phyloP scores from a whole-genome alignment of 2,113 vertebrate species.

The Lepisosteus osseus region DNA sequence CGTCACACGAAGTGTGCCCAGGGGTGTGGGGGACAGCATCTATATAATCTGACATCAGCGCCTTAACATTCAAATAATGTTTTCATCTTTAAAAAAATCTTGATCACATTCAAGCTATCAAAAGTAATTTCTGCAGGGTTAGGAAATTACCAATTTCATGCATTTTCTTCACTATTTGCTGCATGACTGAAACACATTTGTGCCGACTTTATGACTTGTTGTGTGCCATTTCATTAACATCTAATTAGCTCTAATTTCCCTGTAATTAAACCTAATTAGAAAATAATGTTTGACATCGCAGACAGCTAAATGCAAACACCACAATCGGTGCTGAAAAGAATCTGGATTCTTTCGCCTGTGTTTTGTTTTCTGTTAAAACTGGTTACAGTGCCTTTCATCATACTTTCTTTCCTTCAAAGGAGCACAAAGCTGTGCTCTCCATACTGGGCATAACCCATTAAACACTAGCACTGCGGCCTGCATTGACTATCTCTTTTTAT shows the following conservation, averaged over 20 bases:
- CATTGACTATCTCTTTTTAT: slow-evolving; percentile 25
- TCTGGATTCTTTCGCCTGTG: slow-evolving; percentile 15
- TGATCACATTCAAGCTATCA: background rate
- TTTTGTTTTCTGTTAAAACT: background rate
- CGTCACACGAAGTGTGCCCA: too few species aligned
- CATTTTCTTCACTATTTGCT: background rate
- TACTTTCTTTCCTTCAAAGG: too few species aligned
- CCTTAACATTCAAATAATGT: too few species aligned
- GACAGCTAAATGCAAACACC: slow-evolving; percentile 58
- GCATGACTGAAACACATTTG: slow-evolving; percentile 34
- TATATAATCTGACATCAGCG: too few species aligned
- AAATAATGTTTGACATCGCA: slow-evolving; percentile 73
- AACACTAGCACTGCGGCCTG: too few species aligned
- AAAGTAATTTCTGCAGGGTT: slow-evolving; percentile 4
- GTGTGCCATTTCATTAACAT: slow-evolving; percentile 76
- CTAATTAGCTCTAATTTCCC: slow-evolving; percentile 82
- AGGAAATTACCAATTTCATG: slow-evolving; percentile 1
- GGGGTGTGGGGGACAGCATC: too few species aligned
- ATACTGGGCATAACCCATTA: too few species aligned
- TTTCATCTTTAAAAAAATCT: background rate
- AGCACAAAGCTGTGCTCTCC: too few species aligned
- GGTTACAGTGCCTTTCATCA: background rate
- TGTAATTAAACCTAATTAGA: slow-evolving; percentile 79
- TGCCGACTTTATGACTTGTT: slow-evolving; percentile 37
- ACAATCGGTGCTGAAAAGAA: slow-evolving; percentile 52